Base-by-base conservation (phyloP, 2,113 vertebrate genomes). In the Periophthalmodon schlosseri region DNA sequence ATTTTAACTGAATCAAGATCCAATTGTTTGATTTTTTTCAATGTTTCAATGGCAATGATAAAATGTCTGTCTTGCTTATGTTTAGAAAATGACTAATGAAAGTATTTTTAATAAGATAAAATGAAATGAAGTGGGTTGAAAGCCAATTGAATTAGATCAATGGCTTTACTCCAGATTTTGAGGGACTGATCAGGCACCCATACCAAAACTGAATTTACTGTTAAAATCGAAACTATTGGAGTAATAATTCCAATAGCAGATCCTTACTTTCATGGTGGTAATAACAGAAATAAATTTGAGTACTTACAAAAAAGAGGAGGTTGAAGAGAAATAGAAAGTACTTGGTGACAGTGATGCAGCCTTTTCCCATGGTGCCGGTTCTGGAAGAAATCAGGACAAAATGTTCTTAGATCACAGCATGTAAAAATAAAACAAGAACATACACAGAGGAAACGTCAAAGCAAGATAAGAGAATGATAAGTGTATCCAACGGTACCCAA, bases 281-380 rank as follows among this genome's bases (percentile, higher is more conserved):
- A 0, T 24, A 28, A 7, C 0, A 13, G 49, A 44, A 72, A 69
- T 33, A 18, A 20, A 63, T 49, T 8, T 5, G 20, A 58, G 39
- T 65, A 98, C 96, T 99, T 93, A 99, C 96, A 72, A 97, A 95
- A 86, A 99, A 97, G 63, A 99, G 94, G 75, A 99, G 93, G 83
- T 98, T 99, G 94, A 99, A 98, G 91, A 99, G 95, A 90, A 99
- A 98, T 24, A 99, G 94, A 82, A 98, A 97, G 84, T 99, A 98
- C 67, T 98, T 99, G 86, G 94, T 97, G 84, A 95, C 94, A 83
- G 95, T 94, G 83, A 97, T 72, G 81, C 97, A 99, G 87, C 95
- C 95, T 82, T 94, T 93, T 61, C 78, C 87, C 93, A 94, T 94
- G 88, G 83, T 34, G 76, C 65, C 16, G 21, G 8, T 57, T 87